Percentiles rank a stretch among this genome's conserved stretches.
Evolutionary conservation across 2,888 invertebrate species (phyloP).

Genomic region (Noctua comes): DNA sequence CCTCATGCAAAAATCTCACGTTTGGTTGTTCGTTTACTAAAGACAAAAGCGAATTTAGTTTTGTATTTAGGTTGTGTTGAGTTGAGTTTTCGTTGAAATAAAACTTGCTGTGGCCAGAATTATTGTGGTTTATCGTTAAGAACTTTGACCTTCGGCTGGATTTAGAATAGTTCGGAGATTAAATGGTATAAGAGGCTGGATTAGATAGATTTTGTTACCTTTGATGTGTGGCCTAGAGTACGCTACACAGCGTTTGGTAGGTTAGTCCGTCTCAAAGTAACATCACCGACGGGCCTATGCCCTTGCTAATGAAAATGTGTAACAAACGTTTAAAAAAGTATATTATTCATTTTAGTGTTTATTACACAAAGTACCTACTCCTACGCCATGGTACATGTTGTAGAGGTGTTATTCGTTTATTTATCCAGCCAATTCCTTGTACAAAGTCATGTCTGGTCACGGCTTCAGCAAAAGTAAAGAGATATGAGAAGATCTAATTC

Average conservation of each 20-base stretch:
- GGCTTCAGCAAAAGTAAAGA: constrained; percentile 1
- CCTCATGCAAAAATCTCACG: constrained; percentile 44
- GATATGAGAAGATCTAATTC: constrained; percentile 6
- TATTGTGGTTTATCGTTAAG: background rate
- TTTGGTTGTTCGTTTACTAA: constrained; percentile 56
- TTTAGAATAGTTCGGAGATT: background rate
- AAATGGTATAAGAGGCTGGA: background rate
- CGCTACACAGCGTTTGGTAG: background rate
- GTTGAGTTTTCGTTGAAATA: constrained; percentile 35
- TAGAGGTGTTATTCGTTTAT: background rate
- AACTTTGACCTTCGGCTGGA: background rate
- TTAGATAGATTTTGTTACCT: background rate
- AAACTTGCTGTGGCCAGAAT: constrained; percentile 1
- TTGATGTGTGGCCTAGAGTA: background rate
- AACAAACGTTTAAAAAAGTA: background rate
- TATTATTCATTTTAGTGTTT: background rate
- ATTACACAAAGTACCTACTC: background rate
- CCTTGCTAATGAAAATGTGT: background rate
- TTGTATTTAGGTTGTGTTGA: constrained; percentile 22
- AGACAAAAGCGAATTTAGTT: constrained; percentile 60
- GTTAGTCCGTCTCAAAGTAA: background rate
- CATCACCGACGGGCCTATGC: background rate
- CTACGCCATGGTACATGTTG: background rate
- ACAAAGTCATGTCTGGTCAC: constrained; percentile 2
- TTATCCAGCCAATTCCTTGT: background rate